Base-by-base conservation (phyloP, 2,888 invertebrate genomes). In the Sinodicranocentrus sp. region DNA sequence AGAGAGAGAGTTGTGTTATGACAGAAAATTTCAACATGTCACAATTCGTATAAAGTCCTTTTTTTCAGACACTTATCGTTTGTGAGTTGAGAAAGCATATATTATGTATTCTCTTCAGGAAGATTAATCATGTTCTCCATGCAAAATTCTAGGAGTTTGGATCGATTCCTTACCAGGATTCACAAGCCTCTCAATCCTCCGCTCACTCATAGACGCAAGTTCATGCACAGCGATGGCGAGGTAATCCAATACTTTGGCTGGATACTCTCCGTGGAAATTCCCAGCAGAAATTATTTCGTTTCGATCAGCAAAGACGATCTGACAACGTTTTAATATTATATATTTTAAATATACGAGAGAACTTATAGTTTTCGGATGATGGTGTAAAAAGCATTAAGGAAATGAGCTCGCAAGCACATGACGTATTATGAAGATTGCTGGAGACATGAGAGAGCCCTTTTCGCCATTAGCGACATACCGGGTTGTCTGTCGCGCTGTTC, bases 251-350 rank as follows among this genome's bases (percentile, higher is more conserved):
- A 92, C 93, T 90, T 94, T 94, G 10, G 94, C 94, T 2, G 94
- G 94, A 89, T 94, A 94, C 90, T 94, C 94, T 5, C 94, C 94
- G 88, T 94, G 94, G 90, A 94, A 94, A 90, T 94, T 94, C 61
- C 94, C 94, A 3, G 93, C 93, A 5, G 94, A 93, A 80, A 94
- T 92, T 61, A 94, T 93, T 89, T 94, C 93, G 43, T 92, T 92
- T 59, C 92, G 89, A 70, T 92, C 92, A 6, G 92, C 90, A 89
- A 93, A 92, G 13, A 93, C 92, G 82, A 93, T 90, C 91, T 91
- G 88, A 54, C 2, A 19, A 26, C 10, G 13, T 39, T 39, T 39
- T 39, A 5, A 39, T 13, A 39, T 13, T 13, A 39, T 39, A 5
- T 39, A 39, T 39, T 39, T 39, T 39, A n/a, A n/a, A 8, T 39